These are phyloP conservation scores for Lutraria lutraria DNA, from an alignment of 2,888 invertebrate genomes.

Conservation along the genomic window DNA sequence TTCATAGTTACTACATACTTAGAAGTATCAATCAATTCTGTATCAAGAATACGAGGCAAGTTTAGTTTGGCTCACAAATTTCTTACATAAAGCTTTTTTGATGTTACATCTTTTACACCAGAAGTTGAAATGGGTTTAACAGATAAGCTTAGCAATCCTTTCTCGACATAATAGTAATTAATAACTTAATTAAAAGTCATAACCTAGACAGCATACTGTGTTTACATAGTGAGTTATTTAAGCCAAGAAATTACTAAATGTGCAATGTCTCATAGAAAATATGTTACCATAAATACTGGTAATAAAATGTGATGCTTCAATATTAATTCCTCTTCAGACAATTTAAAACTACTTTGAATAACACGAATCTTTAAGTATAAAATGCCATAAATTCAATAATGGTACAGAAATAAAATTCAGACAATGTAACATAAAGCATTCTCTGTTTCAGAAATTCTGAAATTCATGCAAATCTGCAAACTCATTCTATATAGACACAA, in stretches of 20 bases:
- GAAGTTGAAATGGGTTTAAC: background rate
- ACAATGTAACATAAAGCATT: background rate
- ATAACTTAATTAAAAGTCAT: constrained; percentile 13
- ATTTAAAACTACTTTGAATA: background rate
- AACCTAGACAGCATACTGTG: background rate
- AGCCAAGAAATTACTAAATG: background rate
- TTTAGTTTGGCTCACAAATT: background rate
- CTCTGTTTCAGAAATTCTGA: background rate
- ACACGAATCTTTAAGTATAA: background rate
- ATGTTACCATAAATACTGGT: background rate
- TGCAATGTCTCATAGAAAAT: background rate
- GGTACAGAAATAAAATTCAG: background rate
- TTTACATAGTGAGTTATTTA: background rate
- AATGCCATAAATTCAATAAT: constrained; percentile 4
- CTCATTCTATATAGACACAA: background rate
- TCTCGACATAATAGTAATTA: background rate
- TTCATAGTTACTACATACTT: background rate
- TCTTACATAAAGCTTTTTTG: background rate
- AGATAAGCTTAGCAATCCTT: background rate
- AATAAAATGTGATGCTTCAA: background rate
- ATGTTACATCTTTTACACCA: no score
- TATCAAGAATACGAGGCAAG: background rate
- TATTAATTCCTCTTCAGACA: background rate
- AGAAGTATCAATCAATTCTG: background rate
- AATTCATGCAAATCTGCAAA: background rate